A percentile compares a stretch with the other conserved stretches of the same genome.
Evolutionary conservation across 1,140 invertebrate genomes (phyloP).

Genomic region (Arctopsyche grandis): DNA sequence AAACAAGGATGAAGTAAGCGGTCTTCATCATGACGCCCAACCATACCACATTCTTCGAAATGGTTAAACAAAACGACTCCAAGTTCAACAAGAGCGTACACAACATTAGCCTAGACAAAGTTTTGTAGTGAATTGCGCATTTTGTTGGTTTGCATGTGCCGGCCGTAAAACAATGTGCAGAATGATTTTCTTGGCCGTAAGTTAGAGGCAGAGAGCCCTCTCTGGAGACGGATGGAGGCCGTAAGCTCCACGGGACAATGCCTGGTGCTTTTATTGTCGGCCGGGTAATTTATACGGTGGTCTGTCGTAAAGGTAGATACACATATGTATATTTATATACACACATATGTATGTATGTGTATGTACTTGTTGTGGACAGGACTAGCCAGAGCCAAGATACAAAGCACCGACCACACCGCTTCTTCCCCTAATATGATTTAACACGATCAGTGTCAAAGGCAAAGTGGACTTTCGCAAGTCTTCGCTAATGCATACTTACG

Average conservation of each 20-base stretch:
- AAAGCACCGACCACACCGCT: too few relatives aligned
- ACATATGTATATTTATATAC: background rate
- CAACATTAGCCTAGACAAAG: background rate
- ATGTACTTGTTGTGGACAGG: background rate
- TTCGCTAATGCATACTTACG: too few relatives aligned
- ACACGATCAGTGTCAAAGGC: background rate
- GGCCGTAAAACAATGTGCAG: conserved; percentile 25
- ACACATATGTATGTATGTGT: background rate
- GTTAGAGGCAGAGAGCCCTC: background rate
- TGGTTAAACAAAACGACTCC: background rate
- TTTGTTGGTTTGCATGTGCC: background rate
- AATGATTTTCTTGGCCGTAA: conserved; percentile 31
- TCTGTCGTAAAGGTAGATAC: conserved; percentile 6
- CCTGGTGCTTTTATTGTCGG: conserved; percentile 47
- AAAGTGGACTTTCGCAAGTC: too few relatives aligned
- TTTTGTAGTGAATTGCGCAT: background rate
- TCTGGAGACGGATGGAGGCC: conserved; percentile 28
- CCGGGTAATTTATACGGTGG: conserved; percentile 49
- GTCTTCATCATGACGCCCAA: too few relatives aligned
- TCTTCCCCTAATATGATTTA: conserved; percentile 14
- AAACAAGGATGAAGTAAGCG: too few relatives aligned
- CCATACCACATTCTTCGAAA: too few relatives aligned
- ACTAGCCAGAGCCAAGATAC: too few relatives aligned
- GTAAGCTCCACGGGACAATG: conserved; percentile 45
- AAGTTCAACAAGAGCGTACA: background rate